These are phyloP conservation scores for Drosophila flavopinicola DNA, from an alignment of 2,888 invertebrate species.

Conservation along the genomic window DNA sequence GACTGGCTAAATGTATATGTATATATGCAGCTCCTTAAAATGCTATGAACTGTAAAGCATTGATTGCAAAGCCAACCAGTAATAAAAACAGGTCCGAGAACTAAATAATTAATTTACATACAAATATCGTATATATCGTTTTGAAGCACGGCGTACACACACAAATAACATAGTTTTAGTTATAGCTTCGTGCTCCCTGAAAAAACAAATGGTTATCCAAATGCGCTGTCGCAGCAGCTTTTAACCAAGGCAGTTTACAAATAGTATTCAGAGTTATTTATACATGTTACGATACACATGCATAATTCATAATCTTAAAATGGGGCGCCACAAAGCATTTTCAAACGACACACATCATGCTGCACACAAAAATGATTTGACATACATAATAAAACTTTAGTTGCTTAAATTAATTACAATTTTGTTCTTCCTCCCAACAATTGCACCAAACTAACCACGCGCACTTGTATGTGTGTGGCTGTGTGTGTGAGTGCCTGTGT, in stretches of 20 bases:
- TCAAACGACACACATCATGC: conserved; percentile 70
- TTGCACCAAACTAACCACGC: conserved; percentile 68
- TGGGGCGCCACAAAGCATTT: conserved; percentile 63
- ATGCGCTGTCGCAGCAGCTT: conserved; percentile 50
- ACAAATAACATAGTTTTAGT: conserved; percentile 32
- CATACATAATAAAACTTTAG: conserved; percentile 76
- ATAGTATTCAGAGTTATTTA: conserved; percentile 63
- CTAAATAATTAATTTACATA: conserved; percentile 27
- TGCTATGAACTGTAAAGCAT: conserved; percentile 18
- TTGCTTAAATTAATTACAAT: conserved; percentile 78
- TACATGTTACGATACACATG: conserved; percentile 33
- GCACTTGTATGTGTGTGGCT: conserved; percentile 16
- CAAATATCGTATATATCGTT: conserved; percentile 41
- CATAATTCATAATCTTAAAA: conserved; percentile 68
- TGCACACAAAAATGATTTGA: conserved; percentile 70
- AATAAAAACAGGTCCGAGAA: conserved; percentile 6
- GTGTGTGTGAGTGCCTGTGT: conserved; percentile 7
- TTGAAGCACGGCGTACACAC: conserved; percentile 36
- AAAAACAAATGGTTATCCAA: conserved; percentile 59
- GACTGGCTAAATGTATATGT: conserved; percentile 8
- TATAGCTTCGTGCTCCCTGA: conserved; percentile 55
- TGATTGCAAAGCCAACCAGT: conserved; percentile 8
- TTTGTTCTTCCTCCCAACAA: conserved; percentile 66
- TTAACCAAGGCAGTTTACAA: conserved; percentile 75
- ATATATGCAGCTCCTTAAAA: conserved; percentile 17